Conservation (phyloP, 2,113 vertebrate genomes). For the Numenius arquata region DNA sequence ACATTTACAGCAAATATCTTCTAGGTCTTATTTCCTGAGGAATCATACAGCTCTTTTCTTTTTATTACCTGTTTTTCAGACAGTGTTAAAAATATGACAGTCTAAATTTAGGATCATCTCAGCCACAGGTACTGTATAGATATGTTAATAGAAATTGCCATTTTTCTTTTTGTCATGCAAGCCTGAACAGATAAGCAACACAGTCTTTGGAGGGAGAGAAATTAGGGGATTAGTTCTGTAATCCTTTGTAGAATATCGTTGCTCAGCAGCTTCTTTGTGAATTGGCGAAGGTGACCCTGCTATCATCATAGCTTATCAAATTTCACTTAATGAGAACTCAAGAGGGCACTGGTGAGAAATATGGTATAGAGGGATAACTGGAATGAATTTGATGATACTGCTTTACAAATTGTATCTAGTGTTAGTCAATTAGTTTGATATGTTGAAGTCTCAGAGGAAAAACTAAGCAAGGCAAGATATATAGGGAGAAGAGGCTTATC, state of each 20-base stretch:
- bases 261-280: constrained; percentile 4
- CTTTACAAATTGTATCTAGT: background rate
- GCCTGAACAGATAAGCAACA: background rate
- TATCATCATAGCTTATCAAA: constrained; percentile 32
- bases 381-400: background rate
- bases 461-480: background rate
- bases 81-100: background rate
- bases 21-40: background rate
- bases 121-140: background rate
- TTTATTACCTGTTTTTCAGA: background rate
- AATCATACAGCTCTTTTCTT: background rate
- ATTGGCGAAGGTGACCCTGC: background rate
- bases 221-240: constrained; percentile 18
- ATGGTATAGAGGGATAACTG: background rate
- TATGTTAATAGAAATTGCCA: background rate
- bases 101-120: background rate
- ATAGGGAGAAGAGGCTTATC: background rate
- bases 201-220: background rate
- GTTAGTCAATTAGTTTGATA: background rate
- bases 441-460: background rate
- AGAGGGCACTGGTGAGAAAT: background rate
- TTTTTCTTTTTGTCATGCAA: constrained; percentile 28
- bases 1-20: background rate
- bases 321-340: constrained; percentile 38
- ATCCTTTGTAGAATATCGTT: background rate